Conservation (phyloP, 2,888 invertebrate species). For the Prionchulus punctatus region DNA sequence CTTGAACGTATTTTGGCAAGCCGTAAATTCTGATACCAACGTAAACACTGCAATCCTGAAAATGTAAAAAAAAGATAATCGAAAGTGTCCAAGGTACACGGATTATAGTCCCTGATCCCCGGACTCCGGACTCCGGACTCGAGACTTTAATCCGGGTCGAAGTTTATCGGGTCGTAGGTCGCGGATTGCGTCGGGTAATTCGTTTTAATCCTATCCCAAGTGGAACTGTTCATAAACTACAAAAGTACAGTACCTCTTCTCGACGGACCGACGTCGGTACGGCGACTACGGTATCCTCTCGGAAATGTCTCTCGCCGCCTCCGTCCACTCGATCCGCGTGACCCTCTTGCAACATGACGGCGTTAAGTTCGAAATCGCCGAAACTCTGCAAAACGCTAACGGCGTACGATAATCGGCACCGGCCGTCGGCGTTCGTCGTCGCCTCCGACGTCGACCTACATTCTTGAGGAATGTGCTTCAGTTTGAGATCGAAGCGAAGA, state of each 20-base stretch:
- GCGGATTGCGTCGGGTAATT: no score
- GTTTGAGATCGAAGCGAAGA: not conserved
- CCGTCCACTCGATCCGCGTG: not conserved
- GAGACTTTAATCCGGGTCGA: no score
- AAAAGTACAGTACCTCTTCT: not conserved
- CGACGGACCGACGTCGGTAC: not conserved
- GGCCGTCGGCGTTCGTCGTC: not conserved
- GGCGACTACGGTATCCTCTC: not conserved
- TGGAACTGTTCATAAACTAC: no score
- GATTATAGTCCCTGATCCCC: no score
- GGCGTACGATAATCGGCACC: slow-evolving; percentile 2
- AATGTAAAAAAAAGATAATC: no score
- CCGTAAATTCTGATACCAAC: slow-evolving; percentile 5
- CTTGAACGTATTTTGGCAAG: not conserved
- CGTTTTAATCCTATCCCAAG: no score
- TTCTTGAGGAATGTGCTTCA: not conserved
- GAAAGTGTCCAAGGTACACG: no score
- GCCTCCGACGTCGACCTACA: no score
- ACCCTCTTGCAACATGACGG: slow-evolving; percentile 8
- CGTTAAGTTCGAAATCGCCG: slow-evolving; percentile 5
- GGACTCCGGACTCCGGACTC: no score
- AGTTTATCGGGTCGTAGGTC: no score
- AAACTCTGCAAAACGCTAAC: not conserved
- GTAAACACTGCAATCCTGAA: slow-evolving; percentile 4
- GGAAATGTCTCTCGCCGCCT: not conserved